Conservation (phyloP, 1,140 invertebrate genomes). For the Zophobas atratus region DNA sequence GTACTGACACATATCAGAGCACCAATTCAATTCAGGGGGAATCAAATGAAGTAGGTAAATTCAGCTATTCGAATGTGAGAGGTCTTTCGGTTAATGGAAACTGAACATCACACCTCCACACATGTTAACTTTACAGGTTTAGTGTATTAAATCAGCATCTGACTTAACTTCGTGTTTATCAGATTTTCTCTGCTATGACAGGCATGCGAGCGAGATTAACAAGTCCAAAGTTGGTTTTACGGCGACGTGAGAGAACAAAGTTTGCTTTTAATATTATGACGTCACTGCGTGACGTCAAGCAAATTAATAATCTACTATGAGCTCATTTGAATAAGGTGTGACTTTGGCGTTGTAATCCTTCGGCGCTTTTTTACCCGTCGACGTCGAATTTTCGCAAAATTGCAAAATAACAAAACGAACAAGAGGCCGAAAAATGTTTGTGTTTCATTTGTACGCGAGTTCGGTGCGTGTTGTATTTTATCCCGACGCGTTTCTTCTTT, state of each 20-base stretch:
- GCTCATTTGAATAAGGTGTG: slow-evolving; percentile 31
- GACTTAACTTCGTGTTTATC: slow-evolving; percentile 8
- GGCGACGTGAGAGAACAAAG: slow-evolving; percentile 13
- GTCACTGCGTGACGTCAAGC: slow-evolving; percentile 11
- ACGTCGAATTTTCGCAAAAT: slow-evolving; percentile 11
- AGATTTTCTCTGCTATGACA: slow-evolving; percentile 5
- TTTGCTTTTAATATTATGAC: slow-evolving; percentile 27
- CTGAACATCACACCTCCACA: too few relatives aligned
- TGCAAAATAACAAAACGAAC: background rate
- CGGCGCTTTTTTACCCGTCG: background rate
- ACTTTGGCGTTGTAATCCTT: background rate
- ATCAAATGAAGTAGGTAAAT: too few relatives aligned
- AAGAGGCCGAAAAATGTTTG: background rate
- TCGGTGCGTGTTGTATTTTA: background rate
- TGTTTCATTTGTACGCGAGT: background rate
- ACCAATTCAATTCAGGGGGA: too few relatives aligned
- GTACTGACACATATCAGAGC: too few relatives aligned
- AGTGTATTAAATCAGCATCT: background rate
- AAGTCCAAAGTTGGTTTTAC: slow-evolving; percentile 11
- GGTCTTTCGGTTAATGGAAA: too few relatives aligned
- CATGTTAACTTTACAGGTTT: too few relatives aligned
- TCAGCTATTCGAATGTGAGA: too few relatives aligned
- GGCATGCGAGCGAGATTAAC: slow-evolving; percentile 23
- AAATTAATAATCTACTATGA: slow-evolving; percentile 19
- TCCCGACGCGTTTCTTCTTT: background rate